phyloP scores from a whole-genome alignment of 1,140 invertebrate genomes.

The Neuroterus valhalla region DNA sequence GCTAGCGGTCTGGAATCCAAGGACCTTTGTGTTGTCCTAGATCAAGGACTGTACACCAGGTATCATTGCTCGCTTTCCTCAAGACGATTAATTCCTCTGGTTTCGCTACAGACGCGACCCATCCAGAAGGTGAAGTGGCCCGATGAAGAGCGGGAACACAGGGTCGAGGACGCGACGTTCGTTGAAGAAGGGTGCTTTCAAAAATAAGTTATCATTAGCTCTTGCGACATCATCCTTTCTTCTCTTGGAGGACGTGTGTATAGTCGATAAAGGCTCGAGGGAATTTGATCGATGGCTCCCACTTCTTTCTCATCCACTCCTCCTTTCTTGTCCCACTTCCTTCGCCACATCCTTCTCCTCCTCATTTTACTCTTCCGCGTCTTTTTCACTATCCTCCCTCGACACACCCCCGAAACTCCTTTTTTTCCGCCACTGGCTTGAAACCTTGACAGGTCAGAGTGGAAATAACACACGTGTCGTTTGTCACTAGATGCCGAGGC shows the following conservation, averaged over 20 bases:
- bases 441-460: slow-evolving; percentile 14
- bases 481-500: slow-evolving; percentile 20
- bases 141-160: background rate
- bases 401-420: background rate
- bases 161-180: slow-evolving; percentile 5
- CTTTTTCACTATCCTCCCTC: slow-evolving; percentile 14
- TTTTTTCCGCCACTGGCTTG: slow-evolving; percentile 3
- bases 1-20: background rate
- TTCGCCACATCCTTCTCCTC: background rate
- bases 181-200: slow-evolving; percentile 1
- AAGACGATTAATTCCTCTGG: slow-evolving; percentile 4
- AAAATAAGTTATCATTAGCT: slow-evolving; percentile 30
- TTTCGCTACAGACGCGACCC: background rate
- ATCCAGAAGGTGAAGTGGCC: background rate
- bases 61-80: background rate
- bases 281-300: slow-evolving; percentile 17
- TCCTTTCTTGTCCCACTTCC: background rate
- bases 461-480: slow-evolving; percentile 27
- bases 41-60: background rate
- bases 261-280: slow-evolving; percentile 9
- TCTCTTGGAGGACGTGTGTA: background rate
- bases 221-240: background rate
- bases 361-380: background rate
- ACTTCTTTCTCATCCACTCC: background rate
- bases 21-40: background rate